Conservation (phyloP, 2,113 vertebrate species). For the Solea senegalensis region DNA sequence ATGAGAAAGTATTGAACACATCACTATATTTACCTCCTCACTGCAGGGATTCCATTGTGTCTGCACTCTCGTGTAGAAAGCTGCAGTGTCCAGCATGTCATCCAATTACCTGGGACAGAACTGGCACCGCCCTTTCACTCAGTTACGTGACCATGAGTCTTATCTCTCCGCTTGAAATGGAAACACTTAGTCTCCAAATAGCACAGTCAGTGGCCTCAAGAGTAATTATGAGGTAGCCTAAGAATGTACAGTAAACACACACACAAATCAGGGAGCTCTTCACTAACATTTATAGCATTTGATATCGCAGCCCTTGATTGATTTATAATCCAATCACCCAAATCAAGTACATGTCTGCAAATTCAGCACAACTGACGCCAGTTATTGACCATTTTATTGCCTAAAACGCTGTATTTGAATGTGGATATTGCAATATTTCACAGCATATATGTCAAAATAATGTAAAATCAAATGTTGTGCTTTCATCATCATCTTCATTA, state of each 20-base stretch:
- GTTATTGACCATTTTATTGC: neutral
- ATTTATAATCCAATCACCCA: no score
- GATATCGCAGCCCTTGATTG: no score
- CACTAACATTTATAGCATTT: neutral
- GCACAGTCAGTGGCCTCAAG: neutral
- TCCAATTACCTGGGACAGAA: slow-evolving; percentile 46
- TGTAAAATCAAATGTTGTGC: neutral
- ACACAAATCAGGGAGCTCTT: no score
- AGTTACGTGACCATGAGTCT: slow-evolving; percentile 40
- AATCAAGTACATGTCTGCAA: no score
- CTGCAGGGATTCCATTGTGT: neutral
- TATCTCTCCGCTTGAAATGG: slow-evolving; percentile 27
- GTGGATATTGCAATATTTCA: neutral
- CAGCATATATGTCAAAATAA: neutral
- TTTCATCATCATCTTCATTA: neutral
- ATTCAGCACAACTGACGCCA: neutral
- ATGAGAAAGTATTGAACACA: no score
- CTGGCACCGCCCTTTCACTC: neutral
- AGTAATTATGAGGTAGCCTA: neutral
- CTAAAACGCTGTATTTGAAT: neutral
- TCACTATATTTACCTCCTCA: neutral
- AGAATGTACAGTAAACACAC: no score
- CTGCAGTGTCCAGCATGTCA: slow-evolving; percentile 11
- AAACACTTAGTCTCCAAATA: slow-evolving; percentile 31
- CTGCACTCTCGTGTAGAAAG: neutral